Conservation (phyloP, 2,113 vertebrate species). For the Amphiprion ocellaris region DNA sequence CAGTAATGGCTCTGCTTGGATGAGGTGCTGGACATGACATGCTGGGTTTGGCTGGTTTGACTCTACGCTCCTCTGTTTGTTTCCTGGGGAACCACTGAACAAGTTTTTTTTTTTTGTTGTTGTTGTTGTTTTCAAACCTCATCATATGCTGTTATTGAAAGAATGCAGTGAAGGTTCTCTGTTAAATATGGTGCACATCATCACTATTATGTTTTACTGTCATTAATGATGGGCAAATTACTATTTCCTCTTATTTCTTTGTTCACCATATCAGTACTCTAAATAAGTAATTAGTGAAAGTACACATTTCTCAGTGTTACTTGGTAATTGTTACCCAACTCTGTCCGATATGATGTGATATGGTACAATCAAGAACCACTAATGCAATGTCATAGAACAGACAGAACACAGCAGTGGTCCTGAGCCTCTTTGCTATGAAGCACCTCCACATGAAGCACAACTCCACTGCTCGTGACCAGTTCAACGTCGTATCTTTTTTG, state of each 20-base stretch:
- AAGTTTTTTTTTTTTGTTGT: background rate
- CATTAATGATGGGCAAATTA: background rate
- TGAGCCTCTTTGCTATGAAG: no score
- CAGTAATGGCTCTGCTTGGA: slow-evolving; percentile 61
- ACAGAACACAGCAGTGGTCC: background rate
- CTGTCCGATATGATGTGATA: no score
- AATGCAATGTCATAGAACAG: no score
- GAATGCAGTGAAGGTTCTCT: background rate
- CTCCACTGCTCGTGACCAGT: background rate
- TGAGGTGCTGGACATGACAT: slow-evolving; percentile 68
- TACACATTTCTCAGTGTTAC: no score
- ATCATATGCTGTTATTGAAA: background rate
- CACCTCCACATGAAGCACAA: background rate
- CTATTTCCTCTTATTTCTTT: background rate
- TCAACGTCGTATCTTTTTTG: background rate
- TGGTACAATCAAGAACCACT: no score
- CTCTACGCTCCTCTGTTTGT: slow-evolving; percentile 40
- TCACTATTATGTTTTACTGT: background rate
- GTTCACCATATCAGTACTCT: background rate
- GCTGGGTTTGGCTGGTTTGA: slow-evolving; percentile 40
- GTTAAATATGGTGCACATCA: background rate
- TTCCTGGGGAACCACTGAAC: slow-evolving; percentile 27
- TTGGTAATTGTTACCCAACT: no score
- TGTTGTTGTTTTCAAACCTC: background rate
- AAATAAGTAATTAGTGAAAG: background rate